Base-by-base conservation (phyloP, 2,797 vertebrate species). In the Orientallactaga sibirica region DNA sequence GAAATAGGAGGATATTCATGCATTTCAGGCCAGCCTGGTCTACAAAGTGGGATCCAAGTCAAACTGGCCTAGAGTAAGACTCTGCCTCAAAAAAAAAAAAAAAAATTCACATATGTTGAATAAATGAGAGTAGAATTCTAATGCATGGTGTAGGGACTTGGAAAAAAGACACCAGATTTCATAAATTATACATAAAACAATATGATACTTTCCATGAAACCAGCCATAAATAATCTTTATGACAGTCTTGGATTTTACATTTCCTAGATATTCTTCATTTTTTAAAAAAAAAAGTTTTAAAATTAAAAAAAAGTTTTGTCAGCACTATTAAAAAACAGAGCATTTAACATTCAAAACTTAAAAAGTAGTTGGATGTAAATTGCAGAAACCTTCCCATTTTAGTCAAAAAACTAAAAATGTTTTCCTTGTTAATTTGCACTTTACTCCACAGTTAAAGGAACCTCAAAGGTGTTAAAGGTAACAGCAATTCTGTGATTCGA, bases 381-480 rank as follows among this genome's bases (percentile, higher is more conserved):
- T 93, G n/a, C 52, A 93, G 78, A 97, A 95, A 85, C 48, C 27
- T 95, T 73, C 24, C 73, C 29, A 81, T 90, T 58, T 84, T 88
- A 83, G 55, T 86, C 48, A 94, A 78, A 33, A 86, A 95, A 81
- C 64, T 29, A 93, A 96, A 80, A 52, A 80, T 94, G 92, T 94
- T 96, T 96, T 92, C 88, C 91, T 88, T 90, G 78, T 70, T 90
- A 93, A 96, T 92, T 96, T 92, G 94, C 92, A 96, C 92, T 97
- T 97, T 92, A 90, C 78, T 94, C 96, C 92, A 95, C 94, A 94
- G 93, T 86, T 93, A 93, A 94, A 96, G 71, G 0, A 90, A 92
- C 85, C 91, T 97, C 88, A 82, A 95, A 94, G 22, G 91, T 95
- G 94, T 94, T 92, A 92, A 96, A 96, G 90, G 71, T 94, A 95